Evolutionary conservation across 1,140 invertebrate species (phyloP), one percentile per base, ranked within the genome.

Genomic region (Tribolium castaneum): DNA sequence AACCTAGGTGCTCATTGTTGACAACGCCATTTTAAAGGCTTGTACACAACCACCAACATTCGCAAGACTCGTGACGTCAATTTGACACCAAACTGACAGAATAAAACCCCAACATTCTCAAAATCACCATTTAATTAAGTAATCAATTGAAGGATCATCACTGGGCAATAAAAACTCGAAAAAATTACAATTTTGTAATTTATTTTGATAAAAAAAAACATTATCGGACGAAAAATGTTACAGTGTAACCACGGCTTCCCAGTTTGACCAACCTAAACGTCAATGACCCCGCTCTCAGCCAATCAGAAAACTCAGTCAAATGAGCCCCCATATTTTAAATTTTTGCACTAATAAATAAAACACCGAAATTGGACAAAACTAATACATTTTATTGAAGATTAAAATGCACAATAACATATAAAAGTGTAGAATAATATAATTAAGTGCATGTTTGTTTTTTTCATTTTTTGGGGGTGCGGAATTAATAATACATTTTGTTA

Each of bases 1-100:
- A 75, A 79, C 54, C 59, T 72, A 80, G 79, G 77, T 80, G 79
- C 77, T 79, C 82, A 83, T 84, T 84, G 83, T 84, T 83, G 82
- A 83, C 80, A 84, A 79, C 83, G 83, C 82, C 82, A 84, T 83
- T 78, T 83, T 80, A 77, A 78, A 78, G 75, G 52, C 59, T 30
- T 51, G 75, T 77, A 30, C 75, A 77, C 75, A 77, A 54, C 59
- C 52, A 30, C 59, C 59, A 66, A 66, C 59, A 66, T 12, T 30
- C 12, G 13, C 30, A 66, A 25, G 0, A 66, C 0, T 13, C 30
- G 30, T 35, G 59, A 66, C 30, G 59, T 66, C 59, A 66, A 30
- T 34, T 35, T 66, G 59, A 35, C 59, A 66, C 22, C n/a, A 4
- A 66, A 35, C 39, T 66, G 25, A 35, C 59, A 66, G 19, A 30